Conservation (phyloP, 2,113 vertebrate genomes). For the Pseudorhombus dupliciocellatus region DNA sequence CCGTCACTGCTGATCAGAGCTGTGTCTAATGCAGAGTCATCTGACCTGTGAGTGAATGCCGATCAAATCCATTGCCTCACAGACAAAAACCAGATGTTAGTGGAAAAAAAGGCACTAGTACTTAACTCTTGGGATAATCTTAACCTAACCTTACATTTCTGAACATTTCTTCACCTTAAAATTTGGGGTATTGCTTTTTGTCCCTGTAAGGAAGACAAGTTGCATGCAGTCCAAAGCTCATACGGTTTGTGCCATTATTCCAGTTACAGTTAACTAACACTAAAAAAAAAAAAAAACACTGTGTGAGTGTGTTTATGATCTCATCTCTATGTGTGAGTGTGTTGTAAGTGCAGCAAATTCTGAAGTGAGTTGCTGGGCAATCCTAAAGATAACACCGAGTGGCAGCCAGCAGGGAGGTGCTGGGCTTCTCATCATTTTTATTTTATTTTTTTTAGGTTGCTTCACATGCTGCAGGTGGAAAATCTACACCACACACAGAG, state of each 20-base stretch:
- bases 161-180: not conserved
- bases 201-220: not conserved
- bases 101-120: too few species aligned
- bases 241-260: constrained; percentile 4
- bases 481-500: constrained; percentile 5
- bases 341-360: too few species aligned
- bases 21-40: not conserved
- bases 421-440: constrained; percentile 57
- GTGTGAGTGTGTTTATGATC: constrained; percentile 3
- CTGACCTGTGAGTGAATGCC: not conserved
- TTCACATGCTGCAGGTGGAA: constrained; percentile 23
- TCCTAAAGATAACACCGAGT: not conserved
- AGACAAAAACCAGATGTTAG: not conserved
- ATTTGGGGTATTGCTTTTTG: not conserved
- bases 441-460: constrained; percentile 57
- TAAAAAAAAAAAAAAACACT: constrained; percentile 6
- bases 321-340: constrained; percentile 16
- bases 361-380: too few species aligned
- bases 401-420: constrained; percentile 55
- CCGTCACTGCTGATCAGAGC: not conserved
- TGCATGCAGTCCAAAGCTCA: too few species aligned
- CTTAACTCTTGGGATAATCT: too few species aligned
- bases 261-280: constrained; percentile 16
- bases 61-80: not conserved
- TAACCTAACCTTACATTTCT: not conserved